Base-by-base conservation (phyloP, 2,113 vertebrate species). In the Tragulus kanchil region DNA sequence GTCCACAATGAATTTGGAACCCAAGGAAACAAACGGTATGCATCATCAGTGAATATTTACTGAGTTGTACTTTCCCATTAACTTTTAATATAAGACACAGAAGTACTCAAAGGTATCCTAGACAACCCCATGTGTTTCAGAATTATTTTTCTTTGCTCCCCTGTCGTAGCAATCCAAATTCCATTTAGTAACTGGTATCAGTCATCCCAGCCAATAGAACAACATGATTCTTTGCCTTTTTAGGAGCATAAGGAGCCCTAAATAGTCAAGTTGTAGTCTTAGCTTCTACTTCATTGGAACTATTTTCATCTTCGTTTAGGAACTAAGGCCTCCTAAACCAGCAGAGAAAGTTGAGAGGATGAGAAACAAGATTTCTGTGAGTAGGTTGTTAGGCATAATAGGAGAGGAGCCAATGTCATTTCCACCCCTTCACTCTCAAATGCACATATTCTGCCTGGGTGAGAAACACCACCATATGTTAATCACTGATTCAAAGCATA, bases 21-120 rank as follows among this genome's bases (percentile, higher is more conserved):
- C n/a, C n/a, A n/a, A n/a, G n/a, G n/a, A n/a, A n/a, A n/a, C n/a
- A n/a, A 95, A 62, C 23, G 7, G 2, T 81, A 19, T 84, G 19
- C 12, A 91, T 42, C 16, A 21, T 79, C 26, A 62, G 28, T 94
- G 69, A 94, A 73, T 3, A 10, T 87, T 79, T 64, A 71, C 31
- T 85, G 42, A 14, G 52, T 89, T 36, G 19, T 88, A 75, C 17
- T 90, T 94, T 89, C 31, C 6, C 36, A 94, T 73, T 95, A 85
- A 85, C 45, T 58, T 61, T 67, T 85, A 48, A 59, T 91, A 85
- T 54, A 28, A 83, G 31, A 31, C n/a, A 71, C 16, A 82, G n/a
- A 90, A 52, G 16, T 61, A 89, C 19, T 89, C 26, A 89, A 95
- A 89, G 3, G 1, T 5, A 82, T 59, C 42, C 17, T 54, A 62